Evolutionary conservation across 2,888 invertebrate genomes (phyloP), one percentile per base, ranked within the genome.

Genomic region (Cryptocephalus primarius): DNA sequence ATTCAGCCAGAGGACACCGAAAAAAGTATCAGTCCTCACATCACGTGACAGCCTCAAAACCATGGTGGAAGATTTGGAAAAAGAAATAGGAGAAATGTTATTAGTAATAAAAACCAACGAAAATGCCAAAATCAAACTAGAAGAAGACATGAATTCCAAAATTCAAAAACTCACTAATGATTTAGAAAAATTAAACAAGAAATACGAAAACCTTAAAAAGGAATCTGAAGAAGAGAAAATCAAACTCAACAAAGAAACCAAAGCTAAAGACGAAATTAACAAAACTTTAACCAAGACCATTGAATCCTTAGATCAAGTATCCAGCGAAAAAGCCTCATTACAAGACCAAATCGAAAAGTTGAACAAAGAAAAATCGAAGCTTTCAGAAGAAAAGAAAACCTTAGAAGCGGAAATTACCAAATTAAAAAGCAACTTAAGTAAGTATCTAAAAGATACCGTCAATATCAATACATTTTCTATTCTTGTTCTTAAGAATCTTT

Each of bases 31-130:
- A 8, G 87, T 88, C 60, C 69, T 79, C 43, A 82, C 82, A 32
- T 80, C 84, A 1, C 85, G 84, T 69, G 64, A 82, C 42, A 83
- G 84, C 67, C 70, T 90, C 60, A 88, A 84, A 59, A 87, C 80
- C 60, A 87, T 89, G 82, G 82, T 92, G 2, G 84, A 86, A 48
- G 91, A 93, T 54, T 73, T 92, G 56, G 92, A 92, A 70, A 85
- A 79, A 62, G 92, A 94, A 75, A 84, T 91, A 54, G 82, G 84
- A 80, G 79, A 82, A 68, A 72, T 81, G 62, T 71, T 76, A 49
- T 73, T 77, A 2, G 71, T 79, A 36, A 74, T 80, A 68, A 79
- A 78, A 64, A 79, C 79, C 57, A 74, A 75, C 33, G 79, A 79
- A 45, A 64, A 75, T 38, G 62, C 63, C 38, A 70, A 69, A 44